phyloP scores from a whole-genome alignment of 2,888 invertebrate species.

The Eugnorisma glareosa region DNA sequence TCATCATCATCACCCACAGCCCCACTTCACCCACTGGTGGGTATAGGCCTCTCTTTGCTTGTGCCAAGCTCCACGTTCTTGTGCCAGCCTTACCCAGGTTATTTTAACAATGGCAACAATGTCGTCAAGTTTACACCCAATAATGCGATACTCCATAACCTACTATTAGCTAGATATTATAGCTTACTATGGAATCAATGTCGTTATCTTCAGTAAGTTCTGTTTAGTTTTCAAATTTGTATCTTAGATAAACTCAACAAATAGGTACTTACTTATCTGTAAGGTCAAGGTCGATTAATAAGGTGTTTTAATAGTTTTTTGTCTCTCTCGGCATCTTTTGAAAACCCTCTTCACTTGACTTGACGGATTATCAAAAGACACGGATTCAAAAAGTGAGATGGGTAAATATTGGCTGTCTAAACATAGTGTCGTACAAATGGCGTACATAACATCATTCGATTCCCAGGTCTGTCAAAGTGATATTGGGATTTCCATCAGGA shows the following conservation, averaged over 20 bases:
- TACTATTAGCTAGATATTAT: background rate
- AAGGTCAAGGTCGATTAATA: background rate
- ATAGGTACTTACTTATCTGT: background rate
- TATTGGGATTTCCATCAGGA: background rate
- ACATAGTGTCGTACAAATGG: no score
- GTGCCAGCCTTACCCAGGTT: no score
- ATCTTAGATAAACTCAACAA: background rate
- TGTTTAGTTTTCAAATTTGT: background rate
- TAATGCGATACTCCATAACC: no score
- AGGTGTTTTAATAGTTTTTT: slow-evolving; percentile 35
- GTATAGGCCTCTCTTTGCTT: no score
- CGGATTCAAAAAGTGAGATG: background rate
- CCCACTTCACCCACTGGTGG: no score
- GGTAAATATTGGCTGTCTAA: background rate
- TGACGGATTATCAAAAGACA: slow-evolving; percentile 9
- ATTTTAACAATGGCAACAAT: no score
- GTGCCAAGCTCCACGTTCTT: no score
- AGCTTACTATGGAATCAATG: background rate
- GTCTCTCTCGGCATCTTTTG: slow-evolving; percentile 15
- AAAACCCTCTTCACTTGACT: slow-evolving; percentile 25
- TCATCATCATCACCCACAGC: no score
- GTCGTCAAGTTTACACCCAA: no score
- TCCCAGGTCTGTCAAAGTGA: background rate
- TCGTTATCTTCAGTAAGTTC: no score
- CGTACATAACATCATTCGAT: background rate